Base-by-base conservation (phyloP, 2,797 vertebrate species). In the Sebastolobus alascanus region DNA sequence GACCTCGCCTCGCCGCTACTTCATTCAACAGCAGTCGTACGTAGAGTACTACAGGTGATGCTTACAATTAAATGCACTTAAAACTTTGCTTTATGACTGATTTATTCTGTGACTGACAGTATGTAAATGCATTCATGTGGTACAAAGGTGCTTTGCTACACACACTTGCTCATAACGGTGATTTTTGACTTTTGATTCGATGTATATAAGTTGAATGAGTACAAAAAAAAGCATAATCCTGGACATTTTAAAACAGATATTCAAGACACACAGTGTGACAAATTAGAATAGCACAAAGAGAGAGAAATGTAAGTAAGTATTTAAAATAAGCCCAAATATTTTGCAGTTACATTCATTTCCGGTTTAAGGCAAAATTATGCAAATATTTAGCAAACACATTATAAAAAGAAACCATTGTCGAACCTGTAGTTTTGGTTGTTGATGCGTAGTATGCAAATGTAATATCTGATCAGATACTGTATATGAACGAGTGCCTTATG, bases 1-100 rank as follows among this genome's bases (percentile, higher is more conserved):
- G 71, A 71, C 63, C 0, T 68, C 2, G 1, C 6, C 55, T 20
- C 87, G 52, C 4, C 91, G 86, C 66, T 95, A 86, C 89, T 96
- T 95, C 80, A 79, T 92, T 66, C 88, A 71, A 8, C 78, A 94
- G 68, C 84, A 82, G 65, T 94, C 95, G 16, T 85, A 71, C 8
- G 75, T 90, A 7, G 80, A 93, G 2, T 93, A 94, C 80, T 95
- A 95, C 88, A 92, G 88, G 84, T 92, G 73, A 91, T 29, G 9
- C 43, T 12, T 37, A 75, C 16, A 73, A 20, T 65, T 8, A 8
- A 83, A 79, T 3, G 13, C 43, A 74, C 63, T 31, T 58, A 1
- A 68, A 64, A 7, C 6, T 12, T 52, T 56, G 54, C 27, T 77
- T 46, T 9, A 6, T 33, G 11, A 52, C 55, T 37, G 56, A 72